Evolutionary conservation across 2,888 invertebrate genomes (phyloP).

Genomic region (Lamellibrachia satsuma): DNA sequence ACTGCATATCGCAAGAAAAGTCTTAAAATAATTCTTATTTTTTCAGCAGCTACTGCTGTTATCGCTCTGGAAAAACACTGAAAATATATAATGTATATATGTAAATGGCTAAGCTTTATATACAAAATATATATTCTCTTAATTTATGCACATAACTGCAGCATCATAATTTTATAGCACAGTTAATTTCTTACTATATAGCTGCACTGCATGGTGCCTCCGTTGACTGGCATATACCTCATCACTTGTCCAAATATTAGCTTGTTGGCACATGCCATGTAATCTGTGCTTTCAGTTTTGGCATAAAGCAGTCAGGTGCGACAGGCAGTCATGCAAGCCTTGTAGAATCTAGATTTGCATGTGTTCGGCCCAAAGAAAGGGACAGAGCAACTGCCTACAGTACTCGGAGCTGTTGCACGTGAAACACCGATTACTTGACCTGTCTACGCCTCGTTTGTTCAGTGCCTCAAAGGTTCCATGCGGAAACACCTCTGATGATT

Average conservation of each 20-base stretch:
- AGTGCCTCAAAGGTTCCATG: background rate
- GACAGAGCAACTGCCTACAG: background rate
- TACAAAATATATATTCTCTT: background rate
- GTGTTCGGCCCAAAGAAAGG: background rate
- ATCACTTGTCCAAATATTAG: slow-evolving; percentile 17
- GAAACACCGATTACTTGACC: slow-evolving; percentile 5
- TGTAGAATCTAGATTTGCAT: slow-evolving; percentile 6
- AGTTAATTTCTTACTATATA: background rate
- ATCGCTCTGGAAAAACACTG: too few relatives aligned
- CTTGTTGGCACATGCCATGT: background rate
- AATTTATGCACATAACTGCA: background rate
- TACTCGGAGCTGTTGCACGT: background rate
- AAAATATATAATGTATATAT: background rate
- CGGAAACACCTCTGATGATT: slow-evolving; percentile 13
- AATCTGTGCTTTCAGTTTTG: slow-evolving; percentile 17
- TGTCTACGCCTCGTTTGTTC: slow-evolving; percentile 3
- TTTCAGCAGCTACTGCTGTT: too few relatives aligned
- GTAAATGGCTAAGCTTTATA: background rate
- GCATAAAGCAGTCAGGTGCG: background rate
- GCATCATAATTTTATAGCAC: background rate
- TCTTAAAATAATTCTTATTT: too few relatives aligned
- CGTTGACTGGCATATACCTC: background rate
- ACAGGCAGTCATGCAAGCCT: background rate
- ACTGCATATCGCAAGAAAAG: too few relatives aligned
- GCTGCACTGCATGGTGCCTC: background rate